Base-by-base conservation (phyloP, 2,888 invertebrate genomes). In the Criorhina ranunculi region DNA sequence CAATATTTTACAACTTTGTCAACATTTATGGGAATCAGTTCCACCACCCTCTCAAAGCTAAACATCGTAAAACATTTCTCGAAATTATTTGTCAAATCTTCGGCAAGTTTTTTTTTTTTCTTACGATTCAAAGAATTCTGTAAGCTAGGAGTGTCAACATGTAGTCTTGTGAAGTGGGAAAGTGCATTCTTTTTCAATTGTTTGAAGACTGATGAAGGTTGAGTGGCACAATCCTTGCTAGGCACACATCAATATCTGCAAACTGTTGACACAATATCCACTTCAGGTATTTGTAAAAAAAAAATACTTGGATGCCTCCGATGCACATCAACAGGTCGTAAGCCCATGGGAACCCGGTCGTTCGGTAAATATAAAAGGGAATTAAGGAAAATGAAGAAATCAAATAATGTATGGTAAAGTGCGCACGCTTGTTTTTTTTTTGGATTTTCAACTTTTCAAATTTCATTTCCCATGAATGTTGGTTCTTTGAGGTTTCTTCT, bases 391-490 rank as follows among this genome's bases (percentile, higher is more conserved):
- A 79, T 62, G 57, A 75, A 79, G 73, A 85, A 79, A 85, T 79
- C 83, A 79, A 85, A 85, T 75, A 75, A 62, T 33, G 17, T 78
- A 78, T 69, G 69, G 57, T 62, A 24, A 24, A 24, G 24, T 24
- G 24, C 24, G 73, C 53, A 73, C 42, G 62, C 57, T 66, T 57
- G 17, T 44, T 72, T 59, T 24, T 53, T 44, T 72, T 59, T 24
- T 53, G 62, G 64, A 75, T 78, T 67, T 66, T 55, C 33, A 72
- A 53, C 53, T 69, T 69, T 79, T 67, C 24, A 75, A n/a, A 51
- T 33, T 73, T 35, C 57, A 79, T 79, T 85, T 85, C 83, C 83
- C 83, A 85, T 79, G 83, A 79, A 75, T 69, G 69, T 79, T 79
- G 53, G 42, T 62, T 53, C 29, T 46, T 37, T 19, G 40, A 40